Conservation (phyloP, 2,888 invertebrate genomes). For the Tipula helvola region DNA sequence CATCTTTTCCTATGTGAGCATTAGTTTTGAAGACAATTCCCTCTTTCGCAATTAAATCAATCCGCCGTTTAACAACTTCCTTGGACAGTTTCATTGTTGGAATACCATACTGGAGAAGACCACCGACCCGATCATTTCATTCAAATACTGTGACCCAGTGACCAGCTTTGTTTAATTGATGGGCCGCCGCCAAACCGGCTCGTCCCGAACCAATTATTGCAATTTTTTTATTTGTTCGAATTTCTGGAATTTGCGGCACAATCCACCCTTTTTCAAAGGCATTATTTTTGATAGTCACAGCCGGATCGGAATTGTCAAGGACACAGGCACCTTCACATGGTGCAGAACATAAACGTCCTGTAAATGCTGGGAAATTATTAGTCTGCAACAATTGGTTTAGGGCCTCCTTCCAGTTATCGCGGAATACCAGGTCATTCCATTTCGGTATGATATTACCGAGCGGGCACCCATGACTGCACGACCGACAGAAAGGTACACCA, state of each 20-base stretch:
- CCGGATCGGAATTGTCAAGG: slow-evolving; percentile 85
- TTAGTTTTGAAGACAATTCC: slow-evolving; percentile 83
- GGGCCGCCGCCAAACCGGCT: slow-evolving; percentile 88
- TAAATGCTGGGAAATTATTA: slow-evolving; percentile 98
- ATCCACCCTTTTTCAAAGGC: slow-evolving; percentile 97
- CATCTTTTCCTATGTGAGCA: slow-evolving; percentile 81
- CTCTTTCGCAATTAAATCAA: slow-evolving; percentile 75
- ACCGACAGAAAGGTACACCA: slow-evolving; percentile 97
- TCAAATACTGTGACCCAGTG: slow-evolving; percentile 95
- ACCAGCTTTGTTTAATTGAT: slow-evolving; percentile 89
- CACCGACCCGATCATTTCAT: slow-evolving; percentile 89
- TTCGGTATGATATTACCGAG: slow-evolving; percentile 97
- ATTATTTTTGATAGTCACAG: slow-evolving; percentile 97
- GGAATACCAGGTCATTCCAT: slow-evolving; percentile 96
- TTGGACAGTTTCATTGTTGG: slow-evolving; percentile 98
- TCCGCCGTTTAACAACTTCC: slow-evolving; percentile 78
- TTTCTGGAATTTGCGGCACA: slow-evolving; percentile 56
- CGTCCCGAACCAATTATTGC: slow-evolving; percentile 92
- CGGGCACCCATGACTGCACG: slow-evolving; percentile 84
- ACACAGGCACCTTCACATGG: slow-evolving; percentile 99
- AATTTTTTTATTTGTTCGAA: slow-evolving; percentile 66
- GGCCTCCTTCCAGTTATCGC: slow-evolving; percentile 89
- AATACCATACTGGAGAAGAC: slow-evolving; percentile 93
- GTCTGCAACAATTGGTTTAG: slow-evolving; percentile 87
- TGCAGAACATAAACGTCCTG: slow-evolving; percentile 88